Conservation (phyloP, 2,797 vertebrate genomes). For the Coranthus polyacanthus region DNA sequence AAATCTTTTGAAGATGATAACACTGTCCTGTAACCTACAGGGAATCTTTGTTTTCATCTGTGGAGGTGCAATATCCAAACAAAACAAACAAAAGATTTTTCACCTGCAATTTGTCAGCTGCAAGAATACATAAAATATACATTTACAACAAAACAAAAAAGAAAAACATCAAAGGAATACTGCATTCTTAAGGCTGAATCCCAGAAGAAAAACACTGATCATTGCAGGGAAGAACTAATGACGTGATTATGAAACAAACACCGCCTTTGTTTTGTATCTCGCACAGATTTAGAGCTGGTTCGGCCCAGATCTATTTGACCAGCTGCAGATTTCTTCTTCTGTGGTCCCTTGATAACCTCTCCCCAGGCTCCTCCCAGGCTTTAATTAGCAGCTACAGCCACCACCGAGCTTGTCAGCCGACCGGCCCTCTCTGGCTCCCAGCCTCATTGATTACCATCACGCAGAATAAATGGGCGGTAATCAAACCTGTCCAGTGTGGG, state of each 20-base stretch:
- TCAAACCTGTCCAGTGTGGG: constrained; percentile 59
- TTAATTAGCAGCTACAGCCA: constrained; percentile 71
- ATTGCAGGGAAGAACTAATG: constrained; percentile 42
- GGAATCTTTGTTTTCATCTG: constrained; percentile 39
- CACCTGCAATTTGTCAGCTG: constrained; percentile 22
- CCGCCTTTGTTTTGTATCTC: constrained; percentile 18
- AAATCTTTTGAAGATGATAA: constrained; percentile 42
- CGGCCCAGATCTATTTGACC: constrained; percentile 36
- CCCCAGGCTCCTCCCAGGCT: constrained; percentile 38
- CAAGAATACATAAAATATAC: not conserved
- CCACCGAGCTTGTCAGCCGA: constrained; percentile 43
- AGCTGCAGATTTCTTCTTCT: constrained; percentile 40
- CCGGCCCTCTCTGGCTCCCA: constrained; percentile 46
- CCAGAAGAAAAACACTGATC: constrained; percentile 23
- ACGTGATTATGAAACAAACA: constrained; percentile 52
- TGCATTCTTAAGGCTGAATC: not conserved
- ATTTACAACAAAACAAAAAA: not conserved
- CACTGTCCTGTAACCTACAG: constrained; percentile 20
- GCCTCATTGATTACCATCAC: constrained; percentile 70
- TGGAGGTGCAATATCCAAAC: constrained; percentile 13
- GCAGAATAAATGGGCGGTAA: constrained; percentile 54
- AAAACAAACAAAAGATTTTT: not conserved
- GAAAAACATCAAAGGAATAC: constrained; percentile 1
- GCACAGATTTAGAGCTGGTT: constrained; percentile 43
- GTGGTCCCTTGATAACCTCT: constrained; percentile 44